phyloP scores from a whole-genome alignment of 2,888 invertebrate genomes.

The Agrotis clavis region DNA sequence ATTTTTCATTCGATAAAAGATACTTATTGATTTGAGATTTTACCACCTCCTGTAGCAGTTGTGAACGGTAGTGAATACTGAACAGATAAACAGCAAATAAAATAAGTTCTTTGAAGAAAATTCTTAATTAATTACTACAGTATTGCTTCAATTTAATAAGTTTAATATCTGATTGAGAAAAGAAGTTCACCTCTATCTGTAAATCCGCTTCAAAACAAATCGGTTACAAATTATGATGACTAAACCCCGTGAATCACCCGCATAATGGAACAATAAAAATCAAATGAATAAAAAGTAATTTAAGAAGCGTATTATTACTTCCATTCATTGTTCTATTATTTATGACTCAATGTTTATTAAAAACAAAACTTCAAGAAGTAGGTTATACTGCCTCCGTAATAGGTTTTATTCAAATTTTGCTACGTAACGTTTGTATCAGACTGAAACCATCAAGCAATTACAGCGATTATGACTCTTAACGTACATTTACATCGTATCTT shows the following conservation, averaged over 20 bases:
- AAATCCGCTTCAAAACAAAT: background rate
- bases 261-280: constrained; percentile 26
- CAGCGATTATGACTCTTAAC: constrained; percentile 69
- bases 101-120: too few species aligned
- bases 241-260: background rate
- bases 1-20: too few species aligned
- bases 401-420: constrained; percentile 57
- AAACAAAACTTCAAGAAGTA: constrained; percentile 43
- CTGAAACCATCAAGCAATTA: constrained; percentile 61
- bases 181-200: too few species aligned
- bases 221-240: background rate
- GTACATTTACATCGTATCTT: constrained; percentile 79
- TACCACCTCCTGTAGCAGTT: too few species aligned
- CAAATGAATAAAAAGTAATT: constrained; percentile 38
- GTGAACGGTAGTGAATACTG: too few species aligned
- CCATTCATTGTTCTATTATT: constrained; percentile 34
- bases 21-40: too few species aligned
- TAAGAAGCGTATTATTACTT: constrained; percentile 37
- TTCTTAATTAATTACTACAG: too few species aligned
- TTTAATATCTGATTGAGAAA: too few species aligned
- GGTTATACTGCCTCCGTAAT: constrained; percentile 48
- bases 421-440: constrained; percentile 56
- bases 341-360: constrained; percentile 34
- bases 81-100: too few species aligned
- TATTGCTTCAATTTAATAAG: too few species aligned